Conservation (phyloP, 1,140 invertebrate genomes). For the Zophobas atratus region DNA sequence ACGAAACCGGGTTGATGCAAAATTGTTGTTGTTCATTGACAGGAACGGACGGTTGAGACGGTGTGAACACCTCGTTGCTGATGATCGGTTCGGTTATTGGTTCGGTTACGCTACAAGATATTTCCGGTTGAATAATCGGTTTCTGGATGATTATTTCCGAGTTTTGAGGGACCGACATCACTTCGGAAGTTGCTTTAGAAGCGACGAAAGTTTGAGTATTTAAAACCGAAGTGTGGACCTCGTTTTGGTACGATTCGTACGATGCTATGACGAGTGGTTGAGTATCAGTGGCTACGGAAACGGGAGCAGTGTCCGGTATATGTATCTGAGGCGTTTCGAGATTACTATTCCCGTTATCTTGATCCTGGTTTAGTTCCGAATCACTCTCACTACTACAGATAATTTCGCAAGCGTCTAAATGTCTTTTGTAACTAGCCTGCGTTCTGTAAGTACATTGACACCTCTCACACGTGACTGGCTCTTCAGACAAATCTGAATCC, state of each 20-base stretch:
- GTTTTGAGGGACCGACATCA: slow-evolving; percentile 53
- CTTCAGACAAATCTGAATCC: slow-evolving; percentile 70
- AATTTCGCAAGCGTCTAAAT: slow-evolving; percentile 84
- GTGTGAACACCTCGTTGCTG: slow-evolving; percentile 13
- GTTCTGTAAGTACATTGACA: slow-evolving; percentile 93
- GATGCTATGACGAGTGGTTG: slow-evolving; percentile 63
- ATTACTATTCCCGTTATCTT: slow-evolving; percentile 59
- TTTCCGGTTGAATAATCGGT: not conserved
- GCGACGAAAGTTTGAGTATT: slow-evolving; percentile 62
- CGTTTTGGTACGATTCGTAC: slow-evolving; percentile 66
- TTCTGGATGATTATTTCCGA: slow-evolving; percentile 52
- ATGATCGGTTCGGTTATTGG: slow-evolving; percentile 23
- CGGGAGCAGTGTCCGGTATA: slow-evolving; percentile 12
- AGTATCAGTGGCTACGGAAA: slow-evolving; percentile 54
- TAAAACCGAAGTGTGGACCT: slow-evolving; percentile 64
- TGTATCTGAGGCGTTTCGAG: slow-evolving; percentile 57
- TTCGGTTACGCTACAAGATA: not conserved
- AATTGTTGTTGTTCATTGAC: slow-evolving; percentile 49
- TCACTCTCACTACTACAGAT: slow-evolving; percentile 86
- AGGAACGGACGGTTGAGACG: slow-evolving; percentile 38
- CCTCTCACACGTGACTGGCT: slow-evolving; percentile 87
- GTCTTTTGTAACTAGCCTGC: slow-evolving; percentile 87
- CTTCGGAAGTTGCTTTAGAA: slow-evolving; percentile 56
- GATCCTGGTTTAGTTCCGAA: slow-evolving; percentile 68
- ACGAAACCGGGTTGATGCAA: slow-evolving; percentile 57